These are phyloP conservation scores for Neomonachus schauinslandi DNA, from an alignment of 2,113 vertebrate genomes.

Conservation along the genomic window DNA sequence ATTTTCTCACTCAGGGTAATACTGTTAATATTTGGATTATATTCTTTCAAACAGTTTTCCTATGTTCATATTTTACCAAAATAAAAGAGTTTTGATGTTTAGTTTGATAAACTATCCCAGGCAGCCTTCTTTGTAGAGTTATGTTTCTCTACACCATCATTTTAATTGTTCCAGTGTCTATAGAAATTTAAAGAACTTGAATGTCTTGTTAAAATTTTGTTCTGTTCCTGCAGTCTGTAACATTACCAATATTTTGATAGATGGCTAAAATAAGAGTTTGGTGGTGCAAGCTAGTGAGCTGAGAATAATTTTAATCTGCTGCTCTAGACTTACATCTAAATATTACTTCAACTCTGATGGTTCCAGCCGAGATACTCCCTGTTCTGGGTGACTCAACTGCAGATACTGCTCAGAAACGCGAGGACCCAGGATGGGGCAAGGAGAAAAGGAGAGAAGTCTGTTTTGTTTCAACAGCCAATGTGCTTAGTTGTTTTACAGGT, in stretches of 20 bases:
- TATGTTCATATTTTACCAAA: not conserved
- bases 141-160: not conserved
- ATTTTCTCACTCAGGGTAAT: not conserved
- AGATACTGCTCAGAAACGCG: not conserved
- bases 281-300: not conserved
- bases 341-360: not conserved
- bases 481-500: not conserved
- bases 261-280: not conserved
- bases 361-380: not conserved
- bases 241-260: not conserved
- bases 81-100: not conserved
- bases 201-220: not conserved
- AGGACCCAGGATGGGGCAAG: not conserved
- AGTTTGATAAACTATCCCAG: not conserved
- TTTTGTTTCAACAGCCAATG: not conserved
- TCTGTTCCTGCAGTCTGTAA: not conserved
- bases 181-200: slow-evolving; percentile 25
- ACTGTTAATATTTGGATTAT: not conserved
- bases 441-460: not conserved
- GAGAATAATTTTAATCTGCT: slow-evolving; percentile 11
- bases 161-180: not conserved
- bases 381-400: not conserved
- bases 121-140: not conserved
- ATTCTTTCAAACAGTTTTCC: slow-evolving; percentile 12
- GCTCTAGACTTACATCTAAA: not conserved